Evolutionary conservation across 1,140 invertebrate genomes (phyloP).

Genomic region (Listronotus oregonensis): DNA sequence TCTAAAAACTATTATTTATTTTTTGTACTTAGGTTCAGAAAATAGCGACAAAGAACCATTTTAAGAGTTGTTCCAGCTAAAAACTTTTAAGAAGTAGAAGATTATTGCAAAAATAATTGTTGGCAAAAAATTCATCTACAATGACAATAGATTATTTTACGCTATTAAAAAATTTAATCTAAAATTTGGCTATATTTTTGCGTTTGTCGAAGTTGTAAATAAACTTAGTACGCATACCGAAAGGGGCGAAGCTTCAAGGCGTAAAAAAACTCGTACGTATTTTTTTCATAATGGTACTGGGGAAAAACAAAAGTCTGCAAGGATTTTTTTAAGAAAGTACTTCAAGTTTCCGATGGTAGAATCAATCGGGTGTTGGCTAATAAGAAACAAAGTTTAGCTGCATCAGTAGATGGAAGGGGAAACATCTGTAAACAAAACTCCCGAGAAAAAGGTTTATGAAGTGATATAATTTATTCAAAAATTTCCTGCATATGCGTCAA

Average conservation of each 20-base stretch:
- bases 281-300: background rate
- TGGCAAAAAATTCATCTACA: too few relatives aligned
- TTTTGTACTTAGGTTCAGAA: background rate
- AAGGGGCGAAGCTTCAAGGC: too few relatives aligned
- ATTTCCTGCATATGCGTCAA: too few relatives aligned
- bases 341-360: background rate
- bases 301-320: background rate
- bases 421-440: conserved; percentile 1
- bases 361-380: conserved; percentile 2
- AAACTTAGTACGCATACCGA: too few relatives aligned
- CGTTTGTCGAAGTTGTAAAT: too few relatives aligned
- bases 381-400: background rate
- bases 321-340: background rate
- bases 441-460: background rate
- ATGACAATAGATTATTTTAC: too few relatives aligned
- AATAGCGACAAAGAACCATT: background rate
- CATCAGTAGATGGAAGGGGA: background rate
- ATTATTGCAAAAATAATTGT: too few relatives aligned
- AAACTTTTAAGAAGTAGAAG: too few relatives aligned
- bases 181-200: too few relatives aligned
- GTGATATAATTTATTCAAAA: background rate
- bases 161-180: too few relatives aligned
- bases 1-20: conserved; percentile 10
- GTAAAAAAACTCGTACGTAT: background rate
- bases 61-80: background rate